Evolutionary conservation across 1,140 invertebrate species (phyloP).

Genomic region (Paraescarpia echinospica): DNA sequence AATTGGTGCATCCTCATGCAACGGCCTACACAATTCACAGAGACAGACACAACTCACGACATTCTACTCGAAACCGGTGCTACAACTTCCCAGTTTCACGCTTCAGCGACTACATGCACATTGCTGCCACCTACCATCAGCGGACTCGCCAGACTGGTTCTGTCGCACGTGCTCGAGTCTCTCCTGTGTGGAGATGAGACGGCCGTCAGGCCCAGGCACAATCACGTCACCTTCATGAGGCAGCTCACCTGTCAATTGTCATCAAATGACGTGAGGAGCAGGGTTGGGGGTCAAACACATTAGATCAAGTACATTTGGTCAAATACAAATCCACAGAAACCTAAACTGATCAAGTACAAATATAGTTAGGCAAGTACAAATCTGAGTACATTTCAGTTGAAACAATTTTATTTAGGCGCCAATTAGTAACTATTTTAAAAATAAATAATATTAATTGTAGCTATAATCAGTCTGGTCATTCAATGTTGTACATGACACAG

Average conservation of each 20-base stretch:
- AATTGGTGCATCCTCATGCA: neutral
- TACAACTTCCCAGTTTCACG: neutral
- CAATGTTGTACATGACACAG: no score
- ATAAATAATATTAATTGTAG: no score
- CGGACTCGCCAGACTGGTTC: neutral
- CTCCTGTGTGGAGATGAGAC: slow-evolving; percentile 50
- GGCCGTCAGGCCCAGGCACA: slow-evolving; percentile 50
- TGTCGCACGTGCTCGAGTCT: slow-evolving; percentile 21
- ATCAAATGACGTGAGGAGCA: neutral
- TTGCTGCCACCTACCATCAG: slow-evolving; percentile 9
- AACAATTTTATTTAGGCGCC: no score
- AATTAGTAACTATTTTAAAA: no score
- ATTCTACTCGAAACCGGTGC: neutral
- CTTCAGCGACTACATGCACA: neutral
- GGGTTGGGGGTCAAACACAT: no score
- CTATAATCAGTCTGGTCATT: no score
- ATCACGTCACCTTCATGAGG: slow-evolving; percentile 35
- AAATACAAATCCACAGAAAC: no score
- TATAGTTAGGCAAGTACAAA: no score
- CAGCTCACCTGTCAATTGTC: neutral
- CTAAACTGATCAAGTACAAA: no score
- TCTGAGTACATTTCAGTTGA: no score
- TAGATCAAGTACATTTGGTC: no score
- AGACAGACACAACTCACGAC: no score
- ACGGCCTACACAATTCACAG: neutral